Conservation (phyloP, 2,888 invertebrate genomes). For the Onthophagus sagittarius region DNA sequence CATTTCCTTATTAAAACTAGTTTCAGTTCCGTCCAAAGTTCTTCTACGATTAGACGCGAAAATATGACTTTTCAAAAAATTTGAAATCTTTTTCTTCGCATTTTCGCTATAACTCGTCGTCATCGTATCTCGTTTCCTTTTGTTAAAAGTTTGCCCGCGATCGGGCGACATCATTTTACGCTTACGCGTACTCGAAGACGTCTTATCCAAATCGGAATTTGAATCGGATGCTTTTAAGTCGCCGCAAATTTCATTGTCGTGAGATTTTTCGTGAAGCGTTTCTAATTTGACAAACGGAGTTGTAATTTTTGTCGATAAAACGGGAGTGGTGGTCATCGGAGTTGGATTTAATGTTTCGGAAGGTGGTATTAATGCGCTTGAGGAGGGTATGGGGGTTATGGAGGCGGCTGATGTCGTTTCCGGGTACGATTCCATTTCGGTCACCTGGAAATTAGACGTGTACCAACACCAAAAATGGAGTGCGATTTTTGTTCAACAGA, state of each 20-base stretch:
- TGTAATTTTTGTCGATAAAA: constrained; percentile 14
- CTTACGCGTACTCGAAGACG: constrained; percentile 34
- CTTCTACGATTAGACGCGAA: constrained; percentile 42
- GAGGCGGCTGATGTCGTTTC: constrained; percentile 34
- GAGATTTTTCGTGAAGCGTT: constrained; percentile 41
- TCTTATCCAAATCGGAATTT: constrained; percentile 27
- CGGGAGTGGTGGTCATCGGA: neutral
- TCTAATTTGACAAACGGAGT: constrained; percentile 28
- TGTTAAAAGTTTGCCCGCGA: constrained; percentile 14
- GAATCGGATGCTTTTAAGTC: constrained; percentile 21
- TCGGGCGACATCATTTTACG: constrained; percentile 36
- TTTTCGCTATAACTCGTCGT: constrained; percentile 38
- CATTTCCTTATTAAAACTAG: constrained; percentile 30
- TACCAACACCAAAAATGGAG: constrained; percentile 39
- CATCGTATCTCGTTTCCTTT: constrained; percentile 36
- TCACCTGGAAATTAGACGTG: constrained; percentile 64
- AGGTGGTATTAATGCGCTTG: neutral
- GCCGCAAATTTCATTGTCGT: constrained; percentile 31
- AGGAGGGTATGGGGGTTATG: constrained; percentile 35
- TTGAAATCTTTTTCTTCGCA: constrained; percentile 39
- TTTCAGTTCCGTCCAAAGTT: constrained; percentile 41
- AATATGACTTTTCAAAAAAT: constrained; percentile 45
- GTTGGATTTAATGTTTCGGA: neutral
- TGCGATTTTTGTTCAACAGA: neutral
- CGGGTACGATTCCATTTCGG: constrained; percentile 53